Base-by-base conservation (phyloP, 2,888 invertebrate genomes). In the Parnassius orleans region DNA sequence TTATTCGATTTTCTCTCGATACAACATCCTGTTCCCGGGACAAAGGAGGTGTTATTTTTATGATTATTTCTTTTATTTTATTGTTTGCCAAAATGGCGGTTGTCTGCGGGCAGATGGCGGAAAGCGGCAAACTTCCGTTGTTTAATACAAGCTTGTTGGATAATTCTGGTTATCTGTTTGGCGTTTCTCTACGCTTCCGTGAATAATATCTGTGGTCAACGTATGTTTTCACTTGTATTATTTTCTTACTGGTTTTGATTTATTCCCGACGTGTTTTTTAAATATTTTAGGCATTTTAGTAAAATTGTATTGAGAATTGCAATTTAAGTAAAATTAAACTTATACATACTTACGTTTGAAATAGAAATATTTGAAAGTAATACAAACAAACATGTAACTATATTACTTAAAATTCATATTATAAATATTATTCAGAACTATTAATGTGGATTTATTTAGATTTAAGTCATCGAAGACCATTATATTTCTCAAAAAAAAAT, bases 41-140 rank as follows among this genome's bases (percentile, higher is more conserved):
- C 61, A 67, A 67, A 65, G 59, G 61, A 48, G 59, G 57, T 58
- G 62, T 84, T 82, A 80, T 80, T 80, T 79, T 82, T 83, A 81
- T 81, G 72, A 79, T 82, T 81, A 80, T 81, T 81, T 79, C 76
- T 80, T 81, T 84, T 81, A 78, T 82, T 82, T 78, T 77, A 77
- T 78, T 78, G 77, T 76, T 69, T 64, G 68, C 70, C 74, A 77
- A 73, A 77, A 79, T 76, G 73, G 74, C 66, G 63, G 58, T 64
- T 63, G 63, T 65, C 61, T 53, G 60, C 61, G 48, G 56, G 53
- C 58, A 63, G 58, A 68, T 59, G 58, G 60, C 67, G 69, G 62
- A 63, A 66, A 63, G 64, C 58, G 64, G 52, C 57, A 61, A 69
- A 73, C 64, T 73, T 73, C 72, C 70, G 69, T 65, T 68, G 62